phyloP scores from a whole-genome alignment of 1,140 invertebrate genomes.

The Belonocnema kinseyi region DNA sequence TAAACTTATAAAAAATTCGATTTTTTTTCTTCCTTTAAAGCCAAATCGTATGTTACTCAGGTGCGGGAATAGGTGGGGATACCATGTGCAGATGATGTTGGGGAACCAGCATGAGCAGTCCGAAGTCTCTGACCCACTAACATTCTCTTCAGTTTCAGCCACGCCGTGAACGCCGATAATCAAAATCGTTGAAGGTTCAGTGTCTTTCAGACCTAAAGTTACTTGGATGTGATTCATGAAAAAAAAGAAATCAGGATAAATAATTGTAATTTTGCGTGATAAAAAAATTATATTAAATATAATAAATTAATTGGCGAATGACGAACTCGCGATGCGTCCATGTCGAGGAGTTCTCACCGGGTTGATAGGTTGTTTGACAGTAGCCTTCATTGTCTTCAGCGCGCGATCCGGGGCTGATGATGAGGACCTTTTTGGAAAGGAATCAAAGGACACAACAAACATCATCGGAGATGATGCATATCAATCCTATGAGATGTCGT shows the following conservation, averaged over 20 bases:
- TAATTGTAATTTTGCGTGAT: conserved; percentile 34
- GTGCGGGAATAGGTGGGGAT: conserved; percentile 2
- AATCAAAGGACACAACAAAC: conserved; percentile 39
- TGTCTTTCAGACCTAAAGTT: conserved; percentile 42
- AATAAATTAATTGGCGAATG: conserved; percentile 25
- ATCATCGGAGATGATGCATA: background rate
- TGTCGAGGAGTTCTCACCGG: conserved; percentile 51
- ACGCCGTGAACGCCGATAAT: conserved; percentile 54
- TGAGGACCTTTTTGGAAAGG: conserved; percentile 44
- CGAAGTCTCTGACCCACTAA: conserved; percentile 71
- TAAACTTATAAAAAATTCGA: background rate
- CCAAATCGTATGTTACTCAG: background rate
- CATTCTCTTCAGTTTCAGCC: conserved; percentile 70
- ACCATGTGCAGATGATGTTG: conserved; percentile 35
- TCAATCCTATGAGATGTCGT: conserved; percentile 6
- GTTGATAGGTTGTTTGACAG: conserved; percentile 49
- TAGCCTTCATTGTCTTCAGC: conserved; percentile 55
- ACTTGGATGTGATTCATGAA: conserved; percentile 31
- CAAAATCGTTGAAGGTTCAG: conserved; percentile 45
- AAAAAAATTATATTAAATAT: background rate
- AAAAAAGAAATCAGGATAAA: background rate
- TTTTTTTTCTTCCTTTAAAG: background rate
- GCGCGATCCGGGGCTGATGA: conserved; percentile 43
- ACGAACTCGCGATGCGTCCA: conserved; percentile 56
- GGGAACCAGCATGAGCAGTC: conserved; percentile 44